These are phyloP conservation scores for Astur gentilis DNA, from an alignment of 2,113 vertebrate genomes.

Conservation along the genomic window DNA sequence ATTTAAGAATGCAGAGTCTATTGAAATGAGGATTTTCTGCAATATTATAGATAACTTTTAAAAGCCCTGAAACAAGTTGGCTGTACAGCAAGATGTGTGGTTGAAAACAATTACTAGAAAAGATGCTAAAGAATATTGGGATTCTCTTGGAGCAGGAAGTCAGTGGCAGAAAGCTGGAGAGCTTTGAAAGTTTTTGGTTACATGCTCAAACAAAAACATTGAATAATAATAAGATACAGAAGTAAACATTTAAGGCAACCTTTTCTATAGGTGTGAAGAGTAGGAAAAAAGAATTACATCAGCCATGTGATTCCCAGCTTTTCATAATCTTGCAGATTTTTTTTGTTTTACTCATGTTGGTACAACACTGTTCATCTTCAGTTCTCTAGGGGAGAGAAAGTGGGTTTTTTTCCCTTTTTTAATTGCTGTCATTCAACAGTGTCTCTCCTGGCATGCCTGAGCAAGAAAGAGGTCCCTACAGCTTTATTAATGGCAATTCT, in stretches of 20 bases:
- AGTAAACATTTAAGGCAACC: not conserved
- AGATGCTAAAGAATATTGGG: not conserved
- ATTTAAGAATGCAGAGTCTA: not conserved
- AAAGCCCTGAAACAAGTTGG: not conserved
- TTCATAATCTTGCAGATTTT: not conserved
- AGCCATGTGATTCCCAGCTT: not conserved
- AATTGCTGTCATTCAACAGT: not conserved
- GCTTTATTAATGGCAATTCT: not conserved
- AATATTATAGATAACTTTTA: not conserved
- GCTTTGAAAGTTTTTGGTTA: not conserved
- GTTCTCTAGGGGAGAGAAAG: not conserved
- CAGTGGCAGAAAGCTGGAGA: not conserved
- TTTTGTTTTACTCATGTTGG: not conserved
- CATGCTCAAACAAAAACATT: not conserved
- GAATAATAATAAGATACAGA: not conserved
- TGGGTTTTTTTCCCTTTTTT: not conserved
- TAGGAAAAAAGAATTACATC: not conserved
- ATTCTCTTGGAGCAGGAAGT: not conserved
- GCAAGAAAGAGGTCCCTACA: not conserved
- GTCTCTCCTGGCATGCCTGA: not conserved
- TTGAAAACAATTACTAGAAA: not conserved
- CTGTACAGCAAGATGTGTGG: not conserved
- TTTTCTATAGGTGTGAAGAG: not conserved
- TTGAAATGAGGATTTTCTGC: not conserved
- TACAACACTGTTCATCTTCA: not conserved